A percentile compares a stretch with the other conserved stretches of the same genome.
phyloP scores from a whole-genome alignment of 2,113 vertebrate species.

The Panthera leo region DNA sequence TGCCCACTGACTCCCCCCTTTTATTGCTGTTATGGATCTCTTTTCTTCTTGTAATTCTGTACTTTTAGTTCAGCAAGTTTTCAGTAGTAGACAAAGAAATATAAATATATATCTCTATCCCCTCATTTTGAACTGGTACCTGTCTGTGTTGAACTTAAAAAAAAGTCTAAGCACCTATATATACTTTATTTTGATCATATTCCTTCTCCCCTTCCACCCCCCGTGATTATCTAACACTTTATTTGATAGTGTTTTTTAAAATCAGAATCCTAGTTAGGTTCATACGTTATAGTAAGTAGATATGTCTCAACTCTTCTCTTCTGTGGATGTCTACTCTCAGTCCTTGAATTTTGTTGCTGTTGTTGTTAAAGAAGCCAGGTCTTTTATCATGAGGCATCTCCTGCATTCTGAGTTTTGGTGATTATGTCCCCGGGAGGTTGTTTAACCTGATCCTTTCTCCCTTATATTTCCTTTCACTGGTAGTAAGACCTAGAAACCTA shows the following conservation, averaged over 20 bases:
- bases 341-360: neutral
- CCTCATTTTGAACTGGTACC: neutral
- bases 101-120: neutral
- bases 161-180: neutral
- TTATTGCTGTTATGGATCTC: neutral
- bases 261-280: neutral
- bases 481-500: slow-evolving; percentile 20
- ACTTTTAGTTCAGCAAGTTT: neutral
- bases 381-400: neutral
- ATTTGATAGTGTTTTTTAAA: neutral
- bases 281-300: neutral
- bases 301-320: neutral
- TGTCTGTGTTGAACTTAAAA: neutral
- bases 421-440: neutral
- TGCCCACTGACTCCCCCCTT: neutral
- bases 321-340: neutral
- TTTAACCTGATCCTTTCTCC: neutral
- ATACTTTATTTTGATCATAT: neutral
- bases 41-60: slow-evolving; percentile 14
- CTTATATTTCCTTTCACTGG: slow-evolving; percentile 12
- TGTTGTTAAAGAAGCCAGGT: neutral
- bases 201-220: neutral
- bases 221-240: neutral
- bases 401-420: neutral
- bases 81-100: neutral